Base-by-base conservation (phyloP, 53 echinoderm and acorn worm genomes). In the Zoroaster sp. region DNA sequence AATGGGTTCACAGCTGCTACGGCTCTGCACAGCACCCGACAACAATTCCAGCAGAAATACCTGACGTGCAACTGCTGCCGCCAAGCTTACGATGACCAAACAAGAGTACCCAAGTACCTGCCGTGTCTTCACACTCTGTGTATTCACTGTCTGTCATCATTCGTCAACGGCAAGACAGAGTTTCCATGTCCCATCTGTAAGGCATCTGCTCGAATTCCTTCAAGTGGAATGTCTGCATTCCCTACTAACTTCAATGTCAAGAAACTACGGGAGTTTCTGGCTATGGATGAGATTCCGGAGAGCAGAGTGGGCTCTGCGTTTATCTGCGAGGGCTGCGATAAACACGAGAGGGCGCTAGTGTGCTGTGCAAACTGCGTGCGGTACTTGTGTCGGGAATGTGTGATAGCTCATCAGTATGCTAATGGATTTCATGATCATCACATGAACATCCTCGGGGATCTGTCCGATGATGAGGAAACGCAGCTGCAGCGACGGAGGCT, bases 61-160 rank as follows among this genome's bases (percentile, higher is more conserved):
- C 89, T 94, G 52, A 83, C 91, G 41, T 94, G 94, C 40, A 75
- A 77, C 34, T 85, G 78, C 28, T 94, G 94, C 69, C 83, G 78
- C 36, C 72, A 87, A 51, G 78, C 41, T 37, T 94, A 88, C 53
- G 73, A 86, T 72, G 91, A 91, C 32, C 83, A 91, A 12, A 39
- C 85, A 66, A 66, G 91, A 74, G 83, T 91, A 6, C 90, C 94
- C 35, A 94, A 91, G 67, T 88, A 81, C 65, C 94, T 94, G 18
- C 91, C 94, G 15, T 94, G 94, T 54, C 89, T 94, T 17, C 94
- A 94, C 31, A 91, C 94, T 30, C 35, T 94, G 73, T 94, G 94
- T 66, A 78, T 78, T 40, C 83, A 83, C 33, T 94, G 94, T 73
- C 40, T 94, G 32, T 78, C 88, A 2, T 88, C 77, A 69, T 72